phyloP scores from a whole-genome alignment of 2,113 vertebrate species.

The Otus sunia region DNA sequence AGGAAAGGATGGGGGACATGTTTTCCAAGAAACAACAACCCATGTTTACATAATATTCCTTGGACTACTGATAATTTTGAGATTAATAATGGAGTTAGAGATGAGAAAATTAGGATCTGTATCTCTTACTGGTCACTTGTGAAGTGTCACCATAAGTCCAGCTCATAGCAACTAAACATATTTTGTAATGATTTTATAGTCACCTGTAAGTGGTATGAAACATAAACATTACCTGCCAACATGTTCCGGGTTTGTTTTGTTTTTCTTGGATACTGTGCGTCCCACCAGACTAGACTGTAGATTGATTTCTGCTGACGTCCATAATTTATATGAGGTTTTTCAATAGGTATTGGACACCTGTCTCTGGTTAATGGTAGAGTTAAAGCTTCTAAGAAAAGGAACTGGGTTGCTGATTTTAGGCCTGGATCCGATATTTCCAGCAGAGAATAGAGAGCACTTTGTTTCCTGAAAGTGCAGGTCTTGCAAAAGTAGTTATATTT shows the following conservation, averaged over 20 bases:
- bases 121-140: neutral
- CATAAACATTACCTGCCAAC: neutral
- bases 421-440: neutral
- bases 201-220: neutral
- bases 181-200: neutral
- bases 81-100: neutral
- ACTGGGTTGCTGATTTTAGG: neutral
- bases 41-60: neutral
- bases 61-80: neutral
- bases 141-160: neutral
- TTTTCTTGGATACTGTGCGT: neutral
- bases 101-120: neutral
- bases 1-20: neutral
- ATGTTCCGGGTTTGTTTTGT: neutral
- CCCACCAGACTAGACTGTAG: neutral
- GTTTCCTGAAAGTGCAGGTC: constrained; percentile 25
- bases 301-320: constrained; percentile 22
- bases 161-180: neutral
- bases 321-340: constrained; percentile 15
- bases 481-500: constrained; percentile 30
- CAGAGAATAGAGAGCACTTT: constrained; percentile 5
- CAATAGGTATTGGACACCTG: neutral
- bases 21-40: neutral
- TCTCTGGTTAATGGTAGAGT: constrained; percentile 12
- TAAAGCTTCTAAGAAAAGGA: constrained; percentile 27